These are phyloP conservation scores for Protula sp. DNA, from an alignment of 2,888 invertebrate species.

Conservation along the genomic window DNA sequence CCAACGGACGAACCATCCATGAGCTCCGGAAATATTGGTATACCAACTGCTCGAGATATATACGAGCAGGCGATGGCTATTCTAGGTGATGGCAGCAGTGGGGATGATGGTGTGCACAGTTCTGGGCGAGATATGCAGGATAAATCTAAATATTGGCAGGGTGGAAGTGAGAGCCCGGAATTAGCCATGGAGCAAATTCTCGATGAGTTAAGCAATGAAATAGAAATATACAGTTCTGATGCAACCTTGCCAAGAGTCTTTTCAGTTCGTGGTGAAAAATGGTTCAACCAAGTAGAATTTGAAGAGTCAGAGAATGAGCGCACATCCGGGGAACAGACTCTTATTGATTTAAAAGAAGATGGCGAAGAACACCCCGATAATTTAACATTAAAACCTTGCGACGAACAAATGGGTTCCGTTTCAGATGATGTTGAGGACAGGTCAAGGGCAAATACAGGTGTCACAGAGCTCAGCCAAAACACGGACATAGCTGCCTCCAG, in stretches of 20 bases:
- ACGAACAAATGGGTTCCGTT: background rate
- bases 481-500: background rate
- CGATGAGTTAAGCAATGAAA: background rate
- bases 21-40: too few relatives aligned
- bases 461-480: too few relatives aligned
- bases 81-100: too few relatives aligned
- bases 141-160: too few relatives aligned
- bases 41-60: too few relatives aligned
- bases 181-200: background rate
- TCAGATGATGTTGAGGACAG: background rate
- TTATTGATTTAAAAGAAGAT: background rate
- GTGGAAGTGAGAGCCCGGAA: too few relatives aligned
- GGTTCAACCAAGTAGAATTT: background rate
- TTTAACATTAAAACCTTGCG: too few relatives aligned
- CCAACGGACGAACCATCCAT: too few relatives aligned
- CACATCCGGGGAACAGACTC: background rate
- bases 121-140: background rate
- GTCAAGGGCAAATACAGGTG: too few relatives aligned
- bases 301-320: too few relatives aligned
- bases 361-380: background rate
- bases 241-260: conserved; percentile 3
- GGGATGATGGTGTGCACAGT: background rate
- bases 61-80: too few relatives aligned
- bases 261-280: background rate
- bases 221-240: background rate